These are phyloP conservation scores for Teleogryllus occipitalis DNA, from an alignment of 1,140 invertebrate genomes.

Conservation along the genomic window DNA sequence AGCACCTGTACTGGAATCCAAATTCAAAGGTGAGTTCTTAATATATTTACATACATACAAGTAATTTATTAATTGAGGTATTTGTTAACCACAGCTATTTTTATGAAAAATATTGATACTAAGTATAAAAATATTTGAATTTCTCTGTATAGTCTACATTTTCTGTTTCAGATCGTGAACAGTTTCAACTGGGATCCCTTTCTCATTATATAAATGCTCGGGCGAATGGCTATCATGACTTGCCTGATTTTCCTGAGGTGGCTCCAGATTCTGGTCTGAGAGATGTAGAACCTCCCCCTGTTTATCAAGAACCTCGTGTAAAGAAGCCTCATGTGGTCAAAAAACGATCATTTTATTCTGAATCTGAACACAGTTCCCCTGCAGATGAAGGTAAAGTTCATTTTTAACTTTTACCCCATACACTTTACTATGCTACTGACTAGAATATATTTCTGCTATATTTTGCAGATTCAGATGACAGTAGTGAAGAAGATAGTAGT, in stretches of 20 bases:
- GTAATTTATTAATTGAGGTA: too few relatives aligned
- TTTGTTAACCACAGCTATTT: too few relatives aligned
- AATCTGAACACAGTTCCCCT: conserved; percentile 29
- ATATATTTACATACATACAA: background rate
- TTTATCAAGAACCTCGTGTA: conserved; percentile 16
- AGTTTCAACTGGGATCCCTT: conserved; percentile 88
- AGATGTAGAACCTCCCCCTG: conserved; percentile 54
- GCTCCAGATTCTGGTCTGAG: conserved; percentile 70
- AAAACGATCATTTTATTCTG: conserved; percentile 32
- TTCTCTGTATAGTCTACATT: background rate
- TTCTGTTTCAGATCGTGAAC: conserved; percentile 56
- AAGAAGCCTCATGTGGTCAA: conserved; percentile 34
- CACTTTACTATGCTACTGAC: background rate
- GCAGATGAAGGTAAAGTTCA: conserved; percentile 17
- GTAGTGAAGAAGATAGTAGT: conserved; percentile 27
- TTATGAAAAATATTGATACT: too few relatives aligned
- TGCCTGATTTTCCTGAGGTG: conserved; percentile 75
- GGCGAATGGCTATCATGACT: conserved; percentile 77
- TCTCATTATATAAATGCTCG: conserved; percentile 88
- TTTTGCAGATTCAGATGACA: conserved; percentile 29
- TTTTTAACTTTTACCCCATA: background rate
- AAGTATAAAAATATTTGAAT: too few relatives aligned
- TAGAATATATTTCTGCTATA: background rate
- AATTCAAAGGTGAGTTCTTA: conserved; percentile 48
- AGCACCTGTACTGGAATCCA: conserved; percentile 70